Conservation (phyloP, 1,140 invertebrate genomes). For the Hormaphis cornu region DNA sequence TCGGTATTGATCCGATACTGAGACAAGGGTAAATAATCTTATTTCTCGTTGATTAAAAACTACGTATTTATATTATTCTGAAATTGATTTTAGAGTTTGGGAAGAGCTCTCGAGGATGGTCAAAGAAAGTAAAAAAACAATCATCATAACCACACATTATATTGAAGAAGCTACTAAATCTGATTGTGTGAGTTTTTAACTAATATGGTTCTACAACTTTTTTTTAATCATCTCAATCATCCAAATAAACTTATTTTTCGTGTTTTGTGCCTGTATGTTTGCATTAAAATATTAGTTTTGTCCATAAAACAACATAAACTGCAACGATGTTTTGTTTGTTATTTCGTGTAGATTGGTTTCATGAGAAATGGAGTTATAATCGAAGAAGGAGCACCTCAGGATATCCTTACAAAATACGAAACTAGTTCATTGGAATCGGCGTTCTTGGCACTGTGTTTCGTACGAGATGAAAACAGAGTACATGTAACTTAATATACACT, state of each 20-base stretch:
- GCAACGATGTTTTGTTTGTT: neutral
- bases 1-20: conserved; percentile 80
- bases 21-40: conserved; percentile 59
- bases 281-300: too few species aligned
- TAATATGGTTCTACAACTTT: too few species aligned
- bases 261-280: too few species aligned
- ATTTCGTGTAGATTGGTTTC: neutral
- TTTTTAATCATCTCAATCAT: too few species aligned
- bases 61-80: conserved; percentile 73
- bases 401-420: too few species aligned
- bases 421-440: too few species aligned
- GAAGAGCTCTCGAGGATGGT: conserved; percentile 58
- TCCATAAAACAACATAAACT: neutral
- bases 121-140: conserved; percentile 52
- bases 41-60: conserved; percentile 50
- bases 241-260: too few species aligned
- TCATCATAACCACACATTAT: conserved; percentile 90
- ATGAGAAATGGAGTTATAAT: neutral
- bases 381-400: neutral
- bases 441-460: too few species aligned
- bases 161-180: conserved; percentile 84
- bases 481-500: too few species aligned
- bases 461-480: too few species aligned
- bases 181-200: conserved; percentile 61
- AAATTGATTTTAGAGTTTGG: conserved; percentile 67